Base-by-base conservation (phyloP, 2,888 invertebrate genomes). In the Ophraella communa region DNA sequence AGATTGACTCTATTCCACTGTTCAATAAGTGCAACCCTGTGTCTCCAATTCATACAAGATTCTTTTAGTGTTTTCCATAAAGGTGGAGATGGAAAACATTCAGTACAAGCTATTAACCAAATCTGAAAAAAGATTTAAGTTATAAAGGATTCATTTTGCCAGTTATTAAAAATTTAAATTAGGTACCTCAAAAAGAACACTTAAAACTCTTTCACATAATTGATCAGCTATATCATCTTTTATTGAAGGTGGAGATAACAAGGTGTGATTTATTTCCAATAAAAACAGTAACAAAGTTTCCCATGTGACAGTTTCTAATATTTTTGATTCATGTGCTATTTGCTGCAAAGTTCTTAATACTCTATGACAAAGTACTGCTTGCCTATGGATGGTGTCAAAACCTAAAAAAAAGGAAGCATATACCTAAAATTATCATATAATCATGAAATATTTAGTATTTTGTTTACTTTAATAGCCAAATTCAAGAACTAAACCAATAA, bases 1-100 rank as follows among this genome's bases (percentile, higher is more conserved):
- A 96, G 86, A 81, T 95, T 96, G 30, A 96, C 94, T 68, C 95
- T 88, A 83, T 95, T 93, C 97, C 97, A 97, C 78, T 98, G 97
- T 80, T 94, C 93, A 23, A 97, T 89, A 5, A 98, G 86, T 33
- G 96, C 94, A 65, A 94, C 88, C 66, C 97, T 90, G 84, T 98
- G 98, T 10, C 98, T 87, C 97, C 98, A 98, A 77, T 92, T 91
- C 76, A 92, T 87, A 81, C 96, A 96, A 76, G 95, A 93, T 83
- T 96, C 95, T 74, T 94, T 88, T 68, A 98, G 84, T 0, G 97
- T 97, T 80, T 96, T 95, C 97, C 97, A 98, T 71, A 97, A 84
- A 1, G 96, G 93, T 4, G 98, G 98, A 3, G 96, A 91, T 0
- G 98, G 98, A 84, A 98, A 98, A 79, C 94, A 95, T 69, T 87